Evolutionary conservation across 2,797 vertebrate genomes (phyloP).

Genomic region (Capromys pilorides): DNA sequence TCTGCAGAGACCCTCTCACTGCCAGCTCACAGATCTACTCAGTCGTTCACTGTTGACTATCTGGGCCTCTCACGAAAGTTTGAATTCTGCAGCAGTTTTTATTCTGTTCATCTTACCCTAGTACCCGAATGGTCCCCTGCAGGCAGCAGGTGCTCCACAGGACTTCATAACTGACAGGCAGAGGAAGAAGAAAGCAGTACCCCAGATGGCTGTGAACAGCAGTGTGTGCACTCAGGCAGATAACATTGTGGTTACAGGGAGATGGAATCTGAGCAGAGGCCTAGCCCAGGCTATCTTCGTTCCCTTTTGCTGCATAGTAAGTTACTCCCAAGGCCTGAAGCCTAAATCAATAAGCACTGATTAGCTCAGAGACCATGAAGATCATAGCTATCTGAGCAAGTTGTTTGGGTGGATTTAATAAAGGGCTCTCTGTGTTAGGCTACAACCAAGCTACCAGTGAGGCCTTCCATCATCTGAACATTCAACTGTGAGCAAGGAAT

Average conservation of each 20-base stretch:
- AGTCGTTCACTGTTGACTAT: neutral
- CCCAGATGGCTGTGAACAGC: neutral
- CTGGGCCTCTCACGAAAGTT: neutral
- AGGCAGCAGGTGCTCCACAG: neutral
- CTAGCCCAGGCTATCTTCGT: neutral
- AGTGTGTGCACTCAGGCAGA: neutral
- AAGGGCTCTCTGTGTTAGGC: neutral
- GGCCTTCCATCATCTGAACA: neutral
- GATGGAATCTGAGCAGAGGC: neutral
- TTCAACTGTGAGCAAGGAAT: neutral
- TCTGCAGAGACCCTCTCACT: neutral
- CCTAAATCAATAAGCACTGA: neutral
- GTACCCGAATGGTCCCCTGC: neutral
- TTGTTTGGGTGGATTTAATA: neutral
- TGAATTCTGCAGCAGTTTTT: neutral
- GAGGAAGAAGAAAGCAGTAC: neutral
- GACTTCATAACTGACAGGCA: neutral
- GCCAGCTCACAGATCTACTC: neutral
- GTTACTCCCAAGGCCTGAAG: neutral
- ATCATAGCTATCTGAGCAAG: neutral
- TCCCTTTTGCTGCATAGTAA: neutral
- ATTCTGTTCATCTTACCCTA: neutral
- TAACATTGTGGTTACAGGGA: neutral
- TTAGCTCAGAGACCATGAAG: neutral
- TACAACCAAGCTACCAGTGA: neutral